Conservation (phyloP, 92 coral and sea anemone species). For the Porites divaricata region DNA sequence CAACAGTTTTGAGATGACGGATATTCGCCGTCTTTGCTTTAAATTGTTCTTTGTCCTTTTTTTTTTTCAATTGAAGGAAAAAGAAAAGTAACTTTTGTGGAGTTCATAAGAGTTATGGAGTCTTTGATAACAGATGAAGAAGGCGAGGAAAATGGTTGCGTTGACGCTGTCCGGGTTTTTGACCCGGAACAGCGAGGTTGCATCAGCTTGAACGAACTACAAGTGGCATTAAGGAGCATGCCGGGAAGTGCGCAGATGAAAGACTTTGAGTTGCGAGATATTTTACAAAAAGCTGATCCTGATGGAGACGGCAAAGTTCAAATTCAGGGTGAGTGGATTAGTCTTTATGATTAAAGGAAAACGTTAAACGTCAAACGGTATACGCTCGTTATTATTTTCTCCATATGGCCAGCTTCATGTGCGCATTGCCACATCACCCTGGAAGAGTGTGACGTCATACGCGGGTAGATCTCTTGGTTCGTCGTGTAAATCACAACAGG, state of each 20-base stretch:
- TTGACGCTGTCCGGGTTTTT: constrained; percentile 73
- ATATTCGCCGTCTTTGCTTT: not conserved
- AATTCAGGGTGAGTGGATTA: constrained; percentile 58
- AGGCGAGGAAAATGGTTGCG: constrained; percentile 22
- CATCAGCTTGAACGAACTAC: constrained; percentile 69
- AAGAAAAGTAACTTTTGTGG: constrained; percentile 52
- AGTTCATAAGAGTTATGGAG: constrained; percentile 68
- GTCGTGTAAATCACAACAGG: no score
- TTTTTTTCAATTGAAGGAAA: constrained; percentile 41
- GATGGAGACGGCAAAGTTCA: constrained; percentile 66
- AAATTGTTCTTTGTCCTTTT: no score
- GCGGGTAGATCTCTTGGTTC: no score
- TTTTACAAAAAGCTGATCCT: constrained; percentile 63
- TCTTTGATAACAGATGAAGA: constrained; percentile 59
- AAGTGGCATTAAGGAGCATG: constrained; percentile 75
- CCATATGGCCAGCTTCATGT: no score
- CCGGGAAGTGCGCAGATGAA: constrained; percentile 66
- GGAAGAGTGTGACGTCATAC: no score
- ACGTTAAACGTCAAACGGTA: not conserved
- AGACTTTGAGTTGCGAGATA: constrained; percentile 70
- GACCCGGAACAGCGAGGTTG: constrained; percentile 81
- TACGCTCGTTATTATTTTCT: no score
- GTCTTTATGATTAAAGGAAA: not conserved
- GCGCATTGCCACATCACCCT: no score
- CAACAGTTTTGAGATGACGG: no score